phyloP scores from a whole-genome alignment of 2,113 vertebrate genomes.

The Nesogale talazaci region DNA sequence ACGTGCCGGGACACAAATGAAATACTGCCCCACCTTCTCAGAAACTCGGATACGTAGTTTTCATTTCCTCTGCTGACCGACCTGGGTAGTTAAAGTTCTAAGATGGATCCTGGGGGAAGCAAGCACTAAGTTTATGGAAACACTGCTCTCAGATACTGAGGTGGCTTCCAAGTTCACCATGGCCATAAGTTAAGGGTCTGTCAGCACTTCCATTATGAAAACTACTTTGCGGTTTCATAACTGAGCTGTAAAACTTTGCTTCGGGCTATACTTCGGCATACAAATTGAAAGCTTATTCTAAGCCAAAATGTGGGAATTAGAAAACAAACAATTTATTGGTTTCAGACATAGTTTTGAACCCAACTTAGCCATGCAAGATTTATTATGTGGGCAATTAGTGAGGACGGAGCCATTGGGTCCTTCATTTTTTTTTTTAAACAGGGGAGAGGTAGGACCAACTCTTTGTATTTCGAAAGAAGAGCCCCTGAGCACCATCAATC shows the following conservation, averaged over 20 bases:
- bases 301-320: slow-evolving; percentile 76
- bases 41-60: slow-evolving; percentile 61
- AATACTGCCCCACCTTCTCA: slow-evolving; percentile 54
- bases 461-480: slow-evolving; percentile 58
- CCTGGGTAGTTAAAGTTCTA: slow-evolving; percentile 67
- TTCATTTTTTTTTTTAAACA: slow-evolving; percentile 43
- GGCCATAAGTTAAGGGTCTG: slow-evolving; percentile 76
- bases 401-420: slow-evolving; percentile 56
- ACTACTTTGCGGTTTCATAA: slow-evolving; percentile 75
- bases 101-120: slow-evolving; percentile 75
- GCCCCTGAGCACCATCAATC: neutral
- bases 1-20: slow-evolving; percentile 42
- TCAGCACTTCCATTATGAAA: slow-evolving; percentile 74
- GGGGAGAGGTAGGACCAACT: slow-evolving; percentile 34
- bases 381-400: slow-evolving; percentile 72
- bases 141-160: slow-evolving; percentile 64
- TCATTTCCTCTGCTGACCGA: slow-evolving; percentile 78
- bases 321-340: slow-evolving; percentile 80
- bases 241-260: slow-evolving; percentile 73
- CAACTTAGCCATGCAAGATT: slow-evolving; percentile 66
- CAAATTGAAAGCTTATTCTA: slow-evolving; percentile 76
- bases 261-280: slow-evolving; percentile 61
- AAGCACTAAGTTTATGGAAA: slow-evolving; percentile 68
- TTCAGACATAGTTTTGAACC: slow-evolving; percentile 75
- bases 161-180: slow-evolving; percentile 49